A percentile compares a stretch with the other conserved stretches of the same genome.
These are phyloP conservation scores for Teleogryllus occipitalis DNA, from an alignment of 1,140 invertebrate genomes.

Conservation along the genomic window DNA sequence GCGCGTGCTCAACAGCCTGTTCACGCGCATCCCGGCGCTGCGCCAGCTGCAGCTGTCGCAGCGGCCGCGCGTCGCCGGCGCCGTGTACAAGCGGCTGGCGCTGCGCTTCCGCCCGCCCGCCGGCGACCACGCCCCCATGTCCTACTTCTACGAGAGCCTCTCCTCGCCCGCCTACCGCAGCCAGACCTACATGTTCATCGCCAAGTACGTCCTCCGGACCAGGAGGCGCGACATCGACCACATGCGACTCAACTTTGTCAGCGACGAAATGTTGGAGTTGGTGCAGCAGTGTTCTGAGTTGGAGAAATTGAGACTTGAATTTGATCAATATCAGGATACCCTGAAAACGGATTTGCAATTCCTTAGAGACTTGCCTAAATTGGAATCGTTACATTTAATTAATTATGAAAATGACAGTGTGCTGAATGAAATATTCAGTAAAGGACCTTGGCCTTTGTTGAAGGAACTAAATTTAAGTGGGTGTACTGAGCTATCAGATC, in stretches of 20 bases:
- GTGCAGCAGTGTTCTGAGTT: background rate
- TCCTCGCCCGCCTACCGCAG: background rate
- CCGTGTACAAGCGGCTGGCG: background rate
- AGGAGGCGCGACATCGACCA: background rate
- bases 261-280: background rate
- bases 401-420: background rate
- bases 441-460: background rate
- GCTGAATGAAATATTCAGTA: background rate
- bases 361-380: background rate
- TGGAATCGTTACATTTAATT: background rate
- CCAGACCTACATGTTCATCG: background rate
- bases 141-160: background rate
- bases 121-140: background rate
- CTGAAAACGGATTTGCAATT: background rate
- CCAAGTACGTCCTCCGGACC: background rate
- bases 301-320: background rate
- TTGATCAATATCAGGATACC: background rate
- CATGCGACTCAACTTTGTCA: background rate
- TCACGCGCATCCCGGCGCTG: background rate
- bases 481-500: background rate
- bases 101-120: background rate
- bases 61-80: no score
- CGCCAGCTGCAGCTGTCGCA: background rate
- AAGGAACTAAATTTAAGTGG: background rate
- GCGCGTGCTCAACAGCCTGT: background rate